phyloP scores from a whole-genome alignment of 2,113 vertebrate species.

The Cyanistes caeruleus region DNA sequence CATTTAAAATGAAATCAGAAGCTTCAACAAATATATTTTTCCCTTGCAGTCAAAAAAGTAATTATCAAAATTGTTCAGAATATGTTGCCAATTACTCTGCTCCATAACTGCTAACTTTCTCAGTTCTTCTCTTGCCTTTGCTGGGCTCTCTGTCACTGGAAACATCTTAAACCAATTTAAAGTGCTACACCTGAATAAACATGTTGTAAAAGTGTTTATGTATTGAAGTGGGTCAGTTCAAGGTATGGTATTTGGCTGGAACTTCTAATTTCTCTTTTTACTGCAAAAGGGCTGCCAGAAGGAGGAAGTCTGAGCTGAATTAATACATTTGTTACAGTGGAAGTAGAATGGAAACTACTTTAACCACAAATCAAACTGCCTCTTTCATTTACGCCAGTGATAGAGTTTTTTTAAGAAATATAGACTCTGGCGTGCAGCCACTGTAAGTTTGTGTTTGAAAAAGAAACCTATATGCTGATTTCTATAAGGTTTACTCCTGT shows the following conservation, averaged over 20 bases:
- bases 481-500: conserved; percentile 76
- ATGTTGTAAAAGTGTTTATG: conserved; percentile 88
- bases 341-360: conserved; percentile 85
- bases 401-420: conserved; percentile 84
- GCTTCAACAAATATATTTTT: conserved; percentile 71
- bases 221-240: conserved; percentile 89
- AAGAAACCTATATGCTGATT: conserved; percentile 77
- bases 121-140: conserved; percentile 68
- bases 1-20: conserved; percentile 76
- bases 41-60: conserved; percentile 67
- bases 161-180: conserved; percentile 89
- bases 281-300: conserved; percentile 82
- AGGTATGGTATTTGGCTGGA: conserved; percentile 87
- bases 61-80: conserved; percentile 70
- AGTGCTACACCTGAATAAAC: conserved; percentile 89
- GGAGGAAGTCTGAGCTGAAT: conserved; percentile 87
- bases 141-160: conserved; percentile 79
- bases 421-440: conserved; percentile 79
- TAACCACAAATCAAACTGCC: conserved; percentile 85
- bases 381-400: conserved; percentile 84
- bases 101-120: conserved; percentile 75
- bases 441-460: conserved; percentile 79
- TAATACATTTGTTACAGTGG: conserved; percentile 88
- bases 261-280: conserved; percentile 86
- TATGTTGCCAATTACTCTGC: conserved; percentile 74